Conservation (phyloP, 2,888 invertebrate species). For the Lasioglossum villosulum region DNA sequence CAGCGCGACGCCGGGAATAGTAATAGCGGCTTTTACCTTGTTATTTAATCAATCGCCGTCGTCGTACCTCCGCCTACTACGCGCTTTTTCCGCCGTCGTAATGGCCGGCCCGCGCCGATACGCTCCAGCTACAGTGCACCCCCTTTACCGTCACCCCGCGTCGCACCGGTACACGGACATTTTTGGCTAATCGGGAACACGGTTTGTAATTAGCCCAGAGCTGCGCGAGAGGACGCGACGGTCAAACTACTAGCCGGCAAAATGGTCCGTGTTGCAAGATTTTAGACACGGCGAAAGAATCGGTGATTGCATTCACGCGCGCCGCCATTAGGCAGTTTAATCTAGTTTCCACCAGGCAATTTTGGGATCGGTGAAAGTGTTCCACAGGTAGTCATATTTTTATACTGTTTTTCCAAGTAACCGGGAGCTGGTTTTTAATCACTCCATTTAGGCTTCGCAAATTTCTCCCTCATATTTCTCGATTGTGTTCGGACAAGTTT, state of each 20-base stretch:
- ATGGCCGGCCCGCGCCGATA: background rate
- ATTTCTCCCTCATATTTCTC: background rate
- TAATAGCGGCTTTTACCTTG: constrained; percentile 68
- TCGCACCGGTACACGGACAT: background rate
- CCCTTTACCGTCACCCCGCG: background rate
- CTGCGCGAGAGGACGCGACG: background rate
- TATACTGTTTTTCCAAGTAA: background rate
- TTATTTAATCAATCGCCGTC: constrained; percentile 53
- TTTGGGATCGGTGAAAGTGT: background rate
- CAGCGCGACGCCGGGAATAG: constrained; percentile 64
- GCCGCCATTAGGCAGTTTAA: background rate
- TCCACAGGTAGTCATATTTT: background rate
- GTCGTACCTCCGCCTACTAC: constrained; percentile 25
- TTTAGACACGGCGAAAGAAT: constrained; percentile 6
- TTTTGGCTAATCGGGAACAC: constrained; percentile 9
- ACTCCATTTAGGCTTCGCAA: background rate
- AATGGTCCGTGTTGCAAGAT: background rate
- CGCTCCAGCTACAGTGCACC: background rate
- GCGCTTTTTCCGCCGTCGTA: constrained; percentile 16
- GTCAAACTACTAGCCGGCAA: background rate
- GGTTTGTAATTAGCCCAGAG: constrained; percentile 13
- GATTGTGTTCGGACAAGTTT: too few species aligned
- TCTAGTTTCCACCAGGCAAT: background rate
- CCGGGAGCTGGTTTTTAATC: background rate
- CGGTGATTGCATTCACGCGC: background rate